Conservation (phyloP, 2,888 invertebrate genomes). For the Drosophila greeni region DNA sequence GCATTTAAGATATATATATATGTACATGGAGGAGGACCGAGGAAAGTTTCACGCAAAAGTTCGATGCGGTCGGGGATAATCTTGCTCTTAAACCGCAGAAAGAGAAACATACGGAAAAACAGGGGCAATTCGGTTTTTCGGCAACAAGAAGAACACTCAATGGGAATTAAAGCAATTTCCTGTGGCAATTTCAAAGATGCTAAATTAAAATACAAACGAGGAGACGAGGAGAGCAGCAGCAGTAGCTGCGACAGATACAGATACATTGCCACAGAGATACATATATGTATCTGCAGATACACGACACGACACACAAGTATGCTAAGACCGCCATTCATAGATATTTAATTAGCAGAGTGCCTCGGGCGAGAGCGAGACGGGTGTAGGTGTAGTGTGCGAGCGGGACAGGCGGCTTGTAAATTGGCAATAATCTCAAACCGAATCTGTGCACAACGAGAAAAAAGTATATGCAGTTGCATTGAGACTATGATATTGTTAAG, state of each 20-base stretch:
- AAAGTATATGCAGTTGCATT: background rate
- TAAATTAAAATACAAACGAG: constrained; percentile 66
- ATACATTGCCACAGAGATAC: constrained; percentile 20
- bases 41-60: constrained; percentile 20
- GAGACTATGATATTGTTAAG: background rate
- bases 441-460: constrained; percentile 20
- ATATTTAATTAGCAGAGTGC: constrained; percentile 71
- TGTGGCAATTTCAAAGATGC: constrained; percentile 70
- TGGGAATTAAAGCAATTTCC: constrained; percentile 73
- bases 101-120: constrained; percentile 32
- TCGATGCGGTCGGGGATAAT: constrained; percentile 28
- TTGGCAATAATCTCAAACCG: constrained; percentile 61
- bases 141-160: constrained; percentile 60
- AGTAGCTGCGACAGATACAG: background rate
- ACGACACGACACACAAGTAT: constrained; percentile 30
- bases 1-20: constrained; percentile 45
- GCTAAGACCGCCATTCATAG: constrained; percentile 71
- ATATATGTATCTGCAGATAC: constrained; percentile 10
- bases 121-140: constrained; percentile 52
- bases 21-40: no score
- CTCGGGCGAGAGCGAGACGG: constrained; percentile 21
- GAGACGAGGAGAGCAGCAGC: constrained; percentile 2
- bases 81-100: constrained; percentile 15
- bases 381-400: constrained; percentile 3
- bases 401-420: constrained; percentile 50